A percentile compares a stretch with the other conserved stretches of the same genome.
Evolutionary conservation across 2,888 invertebrate species (phyloP).

Genomic region (Meliscaeva auricollis): DNA sequence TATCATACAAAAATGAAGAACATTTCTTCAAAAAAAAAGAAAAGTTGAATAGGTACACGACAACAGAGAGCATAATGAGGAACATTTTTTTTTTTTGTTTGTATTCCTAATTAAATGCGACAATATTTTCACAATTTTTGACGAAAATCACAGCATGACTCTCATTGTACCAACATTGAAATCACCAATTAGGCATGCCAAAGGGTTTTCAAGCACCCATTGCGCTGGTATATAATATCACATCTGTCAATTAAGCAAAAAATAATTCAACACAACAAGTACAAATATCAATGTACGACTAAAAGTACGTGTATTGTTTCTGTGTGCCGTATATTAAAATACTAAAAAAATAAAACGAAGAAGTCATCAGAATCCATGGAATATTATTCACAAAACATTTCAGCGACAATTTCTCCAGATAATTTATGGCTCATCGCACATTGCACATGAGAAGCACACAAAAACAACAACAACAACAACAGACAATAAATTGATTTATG

Average conservation of each 20-base stretch:
- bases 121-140: no score
- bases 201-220: no score
- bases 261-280: constrained; percentile 32
- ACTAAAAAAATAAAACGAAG: neutral
- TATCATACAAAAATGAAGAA: no score
- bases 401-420: constrained; percentile 40
- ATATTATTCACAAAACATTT: constrained; percentile 26
- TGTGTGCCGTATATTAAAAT: neutral
- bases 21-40: neutral
- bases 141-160: no score
- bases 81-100: no score
- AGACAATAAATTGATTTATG: constrained; percentile 77
- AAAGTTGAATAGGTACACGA: no score
- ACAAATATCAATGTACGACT: no score
- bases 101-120: no score
- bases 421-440: constrained; percentile 25
- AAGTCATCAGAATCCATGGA: constrained; percentile 17
- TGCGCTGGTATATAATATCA: constrained; percentile 59
- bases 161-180: no score
- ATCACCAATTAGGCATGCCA: no score
- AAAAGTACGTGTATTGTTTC: no score
- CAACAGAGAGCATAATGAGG: no score
- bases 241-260: constrained; percentile 67
- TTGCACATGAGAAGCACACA: constrained; percentile 27
- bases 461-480: constrained; percentile 55